Percentiles rank a stretch among this genome's conserved stretches.
Evolutionary conservation across 2,797 vertebrate species (phyloP).

Genomic region (Mormyrops boulengeri): DNA sequence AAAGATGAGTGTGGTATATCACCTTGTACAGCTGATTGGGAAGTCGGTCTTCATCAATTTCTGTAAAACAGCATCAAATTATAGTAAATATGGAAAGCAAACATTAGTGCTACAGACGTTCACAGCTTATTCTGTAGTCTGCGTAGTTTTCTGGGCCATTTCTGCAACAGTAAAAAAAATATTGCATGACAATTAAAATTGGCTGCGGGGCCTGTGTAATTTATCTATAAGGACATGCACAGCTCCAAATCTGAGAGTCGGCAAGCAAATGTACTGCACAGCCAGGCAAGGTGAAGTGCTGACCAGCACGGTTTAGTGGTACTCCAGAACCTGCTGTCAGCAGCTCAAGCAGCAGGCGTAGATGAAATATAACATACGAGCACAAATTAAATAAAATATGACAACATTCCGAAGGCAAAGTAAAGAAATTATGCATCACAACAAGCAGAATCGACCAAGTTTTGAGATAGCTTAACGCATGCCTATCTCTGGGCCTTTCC

Average conservation of each 20-base stretch:
- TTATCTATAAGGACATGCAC: neutral
- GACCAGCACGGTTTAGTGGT: slow-evolving; percentile 6
- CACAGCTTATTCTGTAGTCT: neutral
- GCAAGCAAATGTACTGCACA: neutral
- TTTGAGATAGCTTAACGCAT: slow-evolving; percentile 25
- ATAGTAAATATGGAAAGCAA: neutral
- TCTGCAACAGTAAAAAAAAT: neutral
- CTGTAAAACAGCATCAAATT: slow-evolving; percentile 46
- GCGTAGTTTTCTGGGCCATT: neutral
- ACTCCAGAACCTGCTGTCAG: neutral
- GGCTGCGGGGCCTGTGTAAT: neutral
- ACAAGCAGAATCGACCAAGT: slow-evolving; percentile 29
- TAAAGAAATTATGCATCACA: neutral
- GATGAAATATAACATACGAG: neutral
- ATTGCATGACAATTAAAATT: neutral
- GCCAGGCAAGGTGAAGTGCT: slow-evolving; percentile 12
- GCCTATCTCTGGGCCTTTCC: slow-evolving; percentile 34
- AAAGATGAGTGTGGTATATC: slow-evolving; percentile 27
- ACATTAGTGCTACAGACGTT: neutral
- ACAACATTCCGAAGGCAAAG: neutral
- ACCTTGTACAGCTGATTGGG: slow-evolving; percentile 86
- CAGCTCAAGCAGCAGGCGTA: neutral
- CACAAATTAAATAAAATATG: neutral
- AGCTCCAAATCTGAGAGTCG: neutral
- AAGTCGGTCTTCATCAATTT: slow-evolving; percentile 84